A percentile compares a stretch with the other conserved stretches of the same genome.
These are phyloP conservation scores for Scaptomyza parva DNA, from an alignment of 2,888 invertebrate genomes.

Conservation along the genomic window DNA sequence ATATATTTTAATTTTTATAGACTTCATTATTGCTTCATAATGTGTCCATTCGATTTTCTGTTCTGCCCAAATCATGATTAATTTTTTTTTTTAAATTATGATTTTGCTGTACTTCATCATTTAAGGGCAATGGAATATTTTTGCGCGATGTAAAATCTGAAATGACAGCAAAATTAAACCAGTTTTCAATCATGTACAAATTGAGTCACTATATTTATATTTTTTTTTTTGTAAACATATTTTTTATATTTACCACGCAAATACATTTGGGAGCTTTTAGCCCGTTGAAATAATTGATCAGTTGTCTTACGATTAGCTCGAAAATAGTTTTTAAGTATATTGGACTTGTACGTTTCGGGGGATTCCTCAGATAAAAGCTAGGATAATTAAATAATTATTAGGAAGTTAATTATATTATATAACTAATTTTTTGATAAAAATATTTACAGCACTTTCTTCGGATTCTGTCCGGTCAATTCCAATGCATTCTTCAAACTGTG, in stretches of 20 bases:
- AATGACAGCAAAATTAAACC: background rate
- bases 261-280: constrained; percentile 86
- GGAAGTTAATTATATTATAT: background rate
- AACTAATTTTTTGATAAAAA: background rate
- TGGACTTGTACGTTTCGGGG: constrained; percentile 85
- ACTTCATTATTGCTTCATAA: background rate
- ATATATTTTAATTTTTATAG: background rate
- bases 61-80: constrained; percentile 5
- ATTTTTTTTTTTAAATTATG: constrained; percentile 2
- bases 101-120: constrained; percentile 12
- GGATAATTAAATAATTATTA: constrained; percentile 1
- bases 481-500: background rate
- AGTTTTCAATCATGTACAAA: background rate
- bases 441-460: constrained; percentile 27
- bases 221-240: no score
- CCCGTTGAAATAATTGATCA: constrained; percentile 86
- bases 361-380: constrained; percentile 20
- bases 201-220: background rate
- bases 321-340: constrained; percentile 90
- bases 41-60: constrained; percentile 1
- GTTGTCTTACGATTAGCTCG: constrained; percentile 87
- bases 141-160: constrained; percentile 34
- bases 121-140: constrained; percentile 35
- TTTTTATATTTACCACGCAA: constrained; percentile 34
- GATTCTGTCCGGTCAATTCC: background rate